These are phyloP conservation scores for Bombus superbus DNA, from an alignment of 1,140 invertebrate species.

Conservation along the genomic window DNA sequence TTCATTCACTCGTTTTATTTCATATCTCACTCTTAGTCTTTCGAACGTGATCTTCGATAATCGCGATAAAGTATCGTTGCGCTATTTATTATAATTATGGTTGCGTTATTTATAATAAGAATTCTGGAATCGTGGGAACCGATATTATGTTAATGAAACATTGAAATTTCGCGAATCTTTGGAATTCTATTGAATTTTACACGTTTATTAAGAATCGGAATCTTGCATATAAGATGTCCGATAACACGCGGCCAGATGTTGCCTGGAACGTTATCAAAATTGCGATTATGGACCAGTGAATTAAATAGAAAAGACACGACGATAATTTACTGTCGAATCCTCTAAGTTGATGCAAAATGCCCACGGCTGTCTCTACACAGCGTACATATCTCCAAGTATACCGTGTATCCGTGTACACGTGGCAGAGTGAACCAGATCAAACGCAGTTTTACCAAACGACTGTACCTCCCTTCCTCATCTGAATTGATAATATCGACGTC, in stretches of 20 bases:
- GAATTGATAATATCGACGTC: conserved; percentile 81
- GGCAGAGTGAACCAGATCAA: conserved; percentile 76
- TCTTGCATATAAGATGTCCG: neutral
- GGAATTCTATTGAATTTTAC: too few relatives aligned
- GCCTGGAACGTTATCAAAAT: too few relatives aligned
- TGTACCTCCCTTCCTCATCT: conserved; percentile 76
- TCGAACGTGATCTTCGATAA: too few relatives aligned
- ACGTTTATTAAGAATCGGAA: neutral
- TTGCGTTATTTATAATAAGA: too few relatives aligned
- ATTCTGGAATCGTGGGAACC: too few relatives aligned
- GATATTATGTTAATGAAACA: neutral
- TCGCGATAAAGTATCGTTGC: neutral
- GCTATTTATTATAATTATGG: neutral
- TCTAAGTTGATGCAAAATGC: conserved; percentile 61
- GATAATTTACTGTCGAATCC: neutral
- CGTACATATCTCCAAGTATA: conserved; percentile 10
- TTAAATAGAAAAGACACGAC: neutral
- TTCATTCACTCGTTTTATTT: neutral
- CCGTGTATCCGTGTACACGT: conserved; percentile 35
- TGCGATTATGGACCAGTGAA: neutral
- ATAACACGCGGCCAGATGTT: neutral
- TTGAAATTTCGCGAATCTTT: neutral
- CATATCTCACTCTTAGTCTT: neutral
- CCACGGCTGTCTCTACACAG: conserved; percentile 51
- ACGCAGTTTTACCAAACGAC: conserved; percentile 80